These are phyloP conservation scores for Elgaria multicarinata DNA, from an alignment of 2,113 vertebrate genomes.

Conservation along the genomic window DNA sequence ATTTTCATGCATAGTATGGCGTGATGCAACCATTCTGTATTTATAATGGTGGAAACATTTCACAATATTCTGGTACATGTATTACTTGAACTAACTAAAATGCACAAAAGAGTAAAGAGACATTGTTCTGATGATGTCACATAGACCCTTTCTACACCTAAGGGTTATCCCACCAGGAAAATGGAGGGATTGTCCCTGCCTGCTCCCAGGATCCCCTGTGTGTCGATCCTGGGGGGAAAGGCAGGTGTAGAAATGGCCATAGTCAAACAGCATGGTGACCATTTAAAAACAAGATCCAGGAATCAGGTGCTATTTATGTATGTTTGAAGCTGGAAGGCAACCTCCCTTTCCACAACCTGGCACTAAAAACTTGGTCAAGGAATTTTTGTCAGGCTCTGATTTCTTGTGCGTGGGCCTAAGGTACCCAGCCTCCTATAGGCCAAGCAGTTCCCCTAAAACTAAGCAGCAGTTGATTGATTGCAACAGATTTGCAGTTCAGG, in stretches of 20 bases:
- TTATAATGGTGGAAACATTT: not conserved
- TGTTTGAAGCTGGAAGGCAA: not conserved
- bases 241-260: too few relatives aligned
- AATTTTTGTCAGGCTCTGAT: not conserved
- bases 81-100: not conserved
- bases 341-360: not conserved
- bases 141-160: too few relatives aligned
- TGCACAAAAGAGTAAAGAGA: not conserved
- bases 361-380: not conserved
- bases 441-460: not conserved
- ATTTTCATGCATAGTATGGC: too few relatives aligned
- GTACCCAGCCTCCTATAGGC: not conserved
- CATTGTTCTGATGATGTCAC: not conserved
- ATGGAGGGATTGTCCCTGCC: too few relatives aligned
- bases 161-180: too few relatives aligned
- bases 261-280: not conserved
- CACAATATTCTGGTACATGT: not conserved
- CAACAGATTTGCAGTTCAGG: not conserved
- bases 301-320: not conserved
- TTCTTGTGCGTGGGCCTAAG: not conserved
- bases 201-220: too few relatives aligned
- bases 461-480: not conserved
- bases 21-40: not conserved
- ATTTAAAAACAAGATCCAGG: not conserved
- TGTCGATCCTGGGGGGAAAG: too few relatives aligned